Evolutionary conservation across 1,140 invertebrate genomes (phyloP).

Genomic region (Sitophilus oryzae): DNA sequence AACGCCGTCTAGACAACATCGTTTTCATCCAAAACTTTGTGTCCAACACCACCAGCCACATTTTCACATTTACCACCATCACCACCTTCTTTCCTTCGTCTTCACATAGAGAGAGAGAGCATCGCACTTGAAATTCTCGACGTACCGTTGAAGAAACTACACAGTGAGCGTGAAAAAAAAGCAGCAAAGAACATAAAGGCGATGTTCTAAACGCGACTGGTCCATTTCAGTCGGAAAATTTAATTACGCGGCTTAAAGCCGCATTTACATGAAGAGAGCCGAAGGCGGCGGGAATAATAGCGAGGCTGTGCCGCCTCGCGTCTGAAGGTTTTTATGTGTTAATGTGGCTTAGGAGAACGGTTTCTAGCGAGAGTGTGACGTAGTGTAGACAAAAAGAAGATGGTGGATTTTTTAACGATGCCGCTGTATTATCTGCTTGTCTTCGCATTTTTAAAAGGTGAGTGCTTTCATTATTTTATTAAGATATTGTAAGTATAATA

Average conservation of each 20-base stretch:
- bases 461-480: too few relatives aligned
- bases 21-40: too few relatives aligned
- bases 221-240: conserved; percentile 18
- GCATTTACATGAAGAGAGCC: conserved; percentile 21
- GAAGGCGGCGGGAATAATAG: conserved; percentile 17
- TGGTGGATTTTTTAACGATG: conserved; percentile 18
- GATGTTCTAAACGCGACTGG: not conserved
- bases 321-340: conserved; percentile 17
- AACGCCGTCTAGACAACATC: too few relatives aligned
- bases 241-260: conserved; percentile 18
- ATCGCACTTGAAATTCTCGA: not conserved
- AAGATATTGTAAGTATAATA: too few relatives aligned
- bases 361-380: too few relatives aligned
- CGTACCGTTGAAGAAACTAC: not conserved
- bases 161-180: conserved; percentile 9
- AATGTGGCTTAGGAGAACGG: conserved; percentile 19
- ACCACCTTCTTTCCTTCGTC: too few relatives aligned
- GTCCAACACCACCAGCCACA: too few relatives aligned
- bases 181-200: not conserved
- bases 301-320: not conserved
- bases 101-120: too few relatives aligned
- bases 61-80: too few relatives aligned
- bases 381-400: conserved; percentile 8
- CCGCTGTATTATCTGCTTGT: conserved; percentile 11
- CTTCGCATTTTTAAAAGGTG: conserved; percentile 9